Conservation (phyloP, 2,888 invertebrate species). For the Drosophila emarginata region DNA sequence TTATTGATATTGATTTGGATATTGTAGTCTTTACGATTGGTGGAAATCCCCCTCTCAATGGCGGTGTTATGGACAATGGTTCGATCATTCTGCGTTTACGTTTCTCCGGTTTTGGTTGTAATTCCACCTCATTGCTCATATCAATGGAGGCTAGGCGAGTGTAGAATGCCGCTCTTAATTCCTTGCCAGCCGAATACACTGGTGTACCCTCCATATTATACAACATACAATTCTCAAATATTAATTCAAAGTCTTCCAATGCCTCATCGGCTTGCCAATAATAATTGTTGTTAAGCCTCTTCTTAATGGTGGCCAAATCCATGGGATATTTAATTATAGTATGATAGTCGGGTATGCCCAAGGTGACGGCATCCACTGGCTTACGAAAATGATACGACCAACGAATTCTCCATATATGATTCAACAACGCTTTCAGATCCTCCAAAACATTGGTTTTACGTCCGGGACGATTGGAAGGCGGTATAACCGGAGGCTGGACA, state of each 20-base stretch:
- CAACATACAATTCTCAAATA: conserved; percentile 43
- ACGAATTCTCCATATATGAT: conserved; percentile 5
- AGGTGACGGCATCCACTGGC: conserved; percentile 39
- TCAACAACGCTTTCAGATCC: conserved; percentile 18
- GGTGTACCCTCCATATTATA: conserved; percentile 28
- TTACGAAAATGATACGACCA: conserved; percentile 22
- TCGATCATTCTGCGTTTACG: not conserved
- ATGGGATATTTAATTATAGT: conserved; percentile 31
- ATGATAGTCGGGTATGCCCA: conserved; percentile 39
- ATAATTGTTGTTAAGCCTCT: conserved; percentile 41
- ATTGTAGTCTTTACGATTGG: not conserved
- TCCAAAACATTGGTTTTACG: conserved; percentile 45
- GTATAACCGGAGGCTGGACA: conserved; percentile 46
- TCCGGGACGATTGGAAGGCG: conserved; percentile 32
- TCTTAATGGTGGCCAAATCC: conserved; percentile 45
- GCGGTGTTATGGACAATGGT: not conserved
- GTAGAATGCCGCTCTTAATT: conserved; percentile 22
- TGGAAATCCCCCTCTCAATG: not conserved
- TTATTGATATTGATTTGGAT: not conserved
- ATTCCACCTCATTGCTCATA: conserved; percentile 30
- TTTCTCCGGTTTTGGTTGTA: not conserved
- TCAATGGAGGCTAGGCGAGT: conserved; percentile 10
- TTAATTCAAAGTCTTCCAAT: conserved; percentile 38
- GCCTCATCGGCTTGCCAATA: conserved; percentile 45
- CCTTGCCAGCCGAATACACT: conserved; percentile 29